Conservation (phyloP, 2,113 vertebrate species). For the Hipposideros armiger region DNA sequence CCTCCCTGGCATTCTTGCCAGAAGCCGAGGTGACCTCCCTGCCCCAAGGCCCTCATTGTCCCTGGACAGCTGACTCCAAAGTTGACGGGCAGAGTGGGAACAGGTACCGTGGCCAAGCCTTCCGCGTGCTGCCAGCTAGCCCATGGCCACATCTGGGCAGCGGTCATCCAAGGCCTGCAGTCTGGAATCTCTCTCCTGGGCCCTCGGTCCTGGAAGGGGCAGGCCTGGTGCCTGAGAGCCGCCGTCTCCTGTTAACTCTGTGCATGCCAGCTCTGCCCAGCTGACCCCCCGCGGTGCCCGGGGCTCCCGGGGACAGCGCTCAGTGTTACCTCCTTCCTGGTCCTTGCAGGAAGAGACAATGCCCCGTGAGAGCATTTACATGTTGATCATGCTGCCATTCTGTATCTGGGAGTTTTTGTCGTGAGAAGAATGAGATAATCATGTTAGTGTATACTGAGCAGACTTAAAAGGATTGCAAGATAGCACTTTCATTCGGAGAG, state of each 20-base stretch:
- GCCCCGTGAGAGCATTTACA: constrained; percentile 75
- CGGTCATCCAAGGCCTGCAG: fast-evolving
- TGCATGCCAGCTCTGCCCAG: fast-evolving
- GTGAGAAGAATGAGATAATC: constrained; percentile 85
- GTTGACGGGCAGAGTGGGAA: fast-evolving
- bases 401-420: constrained; percentile 69
- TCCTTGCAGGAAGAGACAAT: constrained; percentile 70
- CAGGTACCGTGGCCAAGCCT: not conserved
- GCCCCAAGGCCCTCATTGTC: fast-evolving
- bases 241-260: fast-evolving
- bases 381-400: constrained; percentile 81
- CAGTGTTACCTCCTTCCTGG: constrained; percentile 67
- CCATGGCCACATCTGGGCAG: fast-evolving
- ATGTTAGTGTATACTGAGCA: constrained; percentile 82
- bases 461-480: constrained; percentile 81
- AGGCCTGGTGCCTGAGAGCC: fast-evolving
- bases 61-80: fast-evolving
- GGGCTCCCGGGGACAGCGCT: not conserved
- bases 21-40: not conserved
- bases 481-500: constrained; percentile 80
- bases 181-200: fast-evolving
- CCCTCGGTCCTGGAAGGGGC: fast-evolving
- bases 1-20: too few relatives aligned
- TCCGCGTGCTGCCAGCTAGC: fast-evolving
- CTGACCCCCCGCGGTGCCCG: not conserved